Conservation (phyloP, 2,113 vertebrate genomes). For the Otocyon megalotis region DNA sequence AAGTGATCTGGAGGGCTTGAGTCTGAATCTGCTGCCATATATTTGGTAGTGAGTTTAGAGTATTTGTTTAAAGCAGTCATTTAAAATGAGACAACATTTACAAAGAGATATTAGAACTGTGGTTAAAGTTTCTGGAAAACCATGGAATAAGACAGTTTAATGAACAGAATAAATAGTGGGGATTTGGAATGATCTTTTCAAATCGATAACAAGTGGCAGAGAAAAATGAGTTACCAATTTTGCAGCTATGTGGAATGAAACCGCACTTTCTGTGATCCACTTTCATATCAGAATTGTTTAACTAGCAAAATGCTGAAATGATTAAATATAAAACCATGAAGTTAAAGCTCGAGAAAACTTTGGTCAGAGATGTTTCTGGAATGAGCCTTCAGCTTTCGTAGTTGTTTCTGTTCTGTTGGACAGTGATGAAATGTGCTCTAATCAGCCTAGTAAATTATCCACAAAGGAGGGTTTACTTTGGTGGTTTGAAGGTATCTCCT, state of each 20-base stretch:
- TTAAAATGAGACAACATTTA: background rate
- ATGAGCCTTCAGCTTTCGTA: background rate
- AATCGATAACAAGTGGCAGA: background rate
- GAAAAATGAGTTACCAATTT: background rate
- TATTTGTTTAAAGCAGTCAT: background rate
- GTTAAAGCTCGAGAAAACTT: background rate
- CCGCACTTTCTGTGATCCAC: background rate
- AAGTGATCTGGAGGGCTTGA: background rate
- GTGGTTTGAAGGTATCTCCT: slow-evolving; percentile 80
- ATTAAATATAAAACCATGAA: background rate
- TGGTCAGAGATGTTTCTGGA: slow-evolving; percentile 14
- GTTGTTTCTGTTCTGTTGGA: slow-evolving; percentile 1
- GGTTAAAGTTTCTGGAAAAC: background rate
- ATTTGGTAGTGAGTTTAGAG: background rate
- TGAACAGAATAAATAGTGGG: background rate
- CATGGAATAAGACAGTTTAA: background rate
- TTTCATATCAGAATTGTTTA: slow-evolving; percentile 6
- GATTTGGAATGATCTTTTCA: background rate
- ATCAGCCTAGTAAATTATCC: background rate
- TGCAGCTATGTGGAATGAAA: slow-evolving; percentile 35
- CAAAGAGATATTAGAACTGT: background rate
- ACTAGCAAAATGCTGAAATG: slow-evolving; percentile 37
- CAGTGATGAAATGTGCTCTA: background rate
- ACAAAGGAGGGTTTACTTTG: slow-evolving; percentile 51
- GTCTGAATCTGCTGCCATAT: background rate